phyloP scores from a whole-genome alignment of 1,140 invertebrate species.

The Solen grandis region DNA sequence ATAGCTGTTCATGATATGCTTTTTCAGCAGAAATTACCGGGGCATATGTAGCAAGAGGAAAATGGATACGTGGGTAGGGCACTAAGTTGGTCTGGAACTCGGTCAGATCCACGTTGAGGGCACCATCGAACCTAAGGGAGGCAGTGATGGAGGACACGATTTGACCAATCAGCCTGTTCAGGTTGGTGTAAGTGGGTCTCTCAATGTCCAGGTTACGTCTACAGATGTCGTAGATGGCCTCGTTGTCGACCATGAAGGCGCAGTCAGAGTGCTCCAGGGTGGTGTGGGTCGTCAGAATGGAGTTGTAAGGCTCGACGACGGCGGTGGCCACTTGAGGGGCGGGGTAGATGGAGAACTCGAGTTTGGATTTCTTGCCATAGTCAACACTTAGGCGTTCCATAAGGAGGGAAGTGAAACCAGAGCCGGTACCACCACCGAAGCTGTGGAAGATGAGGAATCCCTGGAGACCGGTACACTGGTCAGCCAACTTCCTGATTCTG shows the following conservation, averaged over 20 bases:
- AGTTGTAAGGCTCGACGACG: constrained; percentile 80
- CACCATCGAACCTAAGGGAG: no score
- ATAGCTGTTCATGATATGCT: constrained; percentile 80
- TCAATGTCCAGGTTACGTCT: constrained; percentile 91
- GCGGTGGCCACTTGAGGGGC: no score
- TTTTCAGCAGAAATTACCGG: no score
- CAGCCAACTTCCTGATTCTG: no score
- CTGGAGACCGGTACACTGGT: no score
- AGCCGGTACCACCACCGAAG: constrained; percentile 93
- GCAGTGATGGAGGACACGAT: no score
- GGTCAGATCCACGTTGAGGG: constrained; percentile 85
- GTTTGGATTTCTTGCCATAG: no score
- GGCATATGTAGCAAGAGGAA: constrained; percentile 73
- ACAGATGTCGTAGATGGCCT: constrained; percentile 95
- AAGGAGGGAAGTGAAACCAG: constrained; percentile 92
- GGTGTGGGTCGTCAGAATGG: constrained; percentile 80
- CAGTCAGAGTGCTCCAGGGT: constrained; percentile 81
- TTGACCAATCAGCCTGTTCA: no score
- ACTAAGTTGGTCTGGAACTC: constrained; percentile 87
- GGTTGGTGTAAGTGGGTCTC: no score
- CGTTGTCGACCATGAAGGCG: constrained; percentile 88
- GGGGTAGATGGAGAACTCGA: no score
- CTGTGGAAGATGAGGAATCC: no score
- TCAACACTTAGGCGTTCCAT: constrained; percentile 96
- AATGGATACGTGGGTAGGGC: constrained; percentile 75